Evolutionary conservation across 2,797 vertebrate species (phyloP).

Genomic region (Micromesistius poutassou): DNA sequence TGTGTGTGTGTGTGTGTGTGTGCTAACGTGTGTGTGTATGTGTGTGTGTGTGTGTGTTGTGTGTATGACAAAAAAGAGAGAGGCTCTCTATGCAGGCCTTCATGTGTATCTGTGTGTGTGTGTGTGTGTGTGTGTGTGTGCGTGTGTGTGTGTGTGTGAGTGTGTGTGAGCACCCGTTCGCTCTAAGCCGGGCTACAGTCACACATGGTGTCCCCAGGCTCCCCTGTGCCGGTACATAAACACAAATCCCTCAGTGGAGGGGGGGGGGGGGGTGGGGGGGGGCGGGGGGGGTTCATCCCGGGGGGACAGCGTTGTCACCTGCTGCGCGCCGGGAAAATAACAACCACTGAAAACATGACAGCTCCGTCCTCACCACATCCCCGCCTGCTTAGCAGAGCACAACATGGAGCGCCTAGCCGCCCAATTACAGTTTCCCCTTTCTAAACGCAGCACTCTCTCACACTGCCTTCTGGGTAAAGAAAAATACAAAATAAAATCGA

Average conservation of each 20-base stretch:
- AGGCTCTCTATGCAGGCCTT: background rate
- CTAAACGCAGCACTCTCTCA: background rate
- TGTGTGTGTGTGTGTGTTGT: slow-evolving; percentile 12
- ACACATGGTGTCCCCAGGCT: slow-evolving; percentile 62
- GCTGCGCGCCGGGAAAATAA: slow-evolving; percentile 68
- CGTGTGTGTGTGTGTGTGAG: slow-evolving; percentile 7
- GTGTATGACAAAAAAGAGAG: background rate
- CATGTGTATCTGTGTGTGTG: slow-evolving; percentile 6
- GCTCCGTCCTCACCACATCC: slow-evolving; percentile 34
- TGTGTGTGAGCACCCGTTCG: slow-evolving; percentile 37
- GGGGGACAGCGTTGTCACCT: slow-evolving; percentile 59
- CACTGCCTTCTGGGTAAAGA: background rate
- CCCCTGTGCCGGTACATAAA: slow-evolving; percentile 53
- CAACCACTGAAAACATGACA: slow-evolving; percentile 63
- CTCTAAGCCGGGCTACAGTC: slow-evolving; percentile 48
- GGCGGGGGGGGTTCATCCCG: slow-evolving; percentile 58
- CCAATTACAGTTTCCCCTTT: background rate
- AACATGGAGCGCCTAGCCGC: slow-evolving; percentile 26
- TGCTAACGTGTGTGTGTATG: background rate
- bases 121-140: slow-evolving; percentile 7
- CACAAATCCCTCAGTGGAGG: slow-evolving; percentile 58
- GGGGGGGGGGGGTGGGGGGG: background rate
- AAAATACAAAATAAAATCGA: background rate
- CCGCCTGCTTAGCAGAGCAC: slow-evolving; percentile 37
- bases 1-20: slow-evolving; percentile 9